phyloP scores from a whole-genome alignment of 2,113 vertebrate genomes.

The Caloenas nicobarica region DNA sequence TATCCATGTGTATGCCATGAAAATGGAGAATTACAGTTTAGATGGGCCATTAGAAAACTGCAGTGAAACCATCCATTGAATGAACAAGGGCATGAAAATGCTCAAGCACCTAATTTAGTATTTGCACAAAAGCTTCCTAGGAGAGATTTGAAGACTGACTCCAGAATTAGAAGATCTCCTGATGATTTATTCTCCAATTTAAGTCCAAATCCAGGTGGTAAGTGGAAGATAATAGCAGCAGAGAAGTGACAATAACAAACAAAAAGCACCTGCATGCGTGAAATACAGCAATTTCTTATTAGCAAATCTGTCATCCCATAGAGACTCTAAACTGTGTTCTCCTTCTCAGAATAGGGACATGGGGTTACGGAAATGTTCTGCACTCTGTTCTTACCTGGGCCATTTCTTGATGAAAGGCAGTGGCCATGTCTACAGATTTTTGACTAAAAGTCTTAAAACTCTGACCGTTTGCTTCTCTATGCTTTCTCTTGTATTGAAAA shows the following conservation, averaged over 20 bases:
- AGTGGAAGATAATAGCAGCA: neutral
- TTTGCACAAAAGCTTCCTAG: conserved; percentile 7
- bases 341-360: neutral
- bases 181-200: conserved; percentile 12
- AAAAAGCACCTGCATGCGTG: neutral
- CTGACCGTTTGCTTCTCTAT: neutral
- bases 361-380: neutral
- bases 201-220: neutral
- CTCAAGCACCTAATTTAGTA: conserved; percentile 2
- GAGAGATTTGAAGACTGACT: neutral
- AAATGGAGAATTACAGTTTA: neutral
- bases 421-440: neutral
- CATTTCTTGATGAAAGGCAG: neutral
- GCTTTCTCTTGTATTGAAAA: neutral
- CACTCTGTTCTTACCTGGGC: neutral
- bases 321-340: neutral
- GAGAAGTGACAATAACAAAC: conserved; percentile 10
- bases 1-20: neutral
- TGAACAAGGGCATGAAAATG: conserved; percentile 4
- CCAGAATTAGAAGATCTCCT: neutral
- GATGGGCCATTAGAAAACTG: neutral
- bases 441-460: neutral
- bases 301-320: neutral
- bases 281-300: neutral
- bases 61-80: neutral